A percentile compares a stretch with the other conserved stretches of the same genome.
Evolutionary conservation across 2,113 vertebrate species (phyloP).

Genomic region (Mus pahari): DNA sequence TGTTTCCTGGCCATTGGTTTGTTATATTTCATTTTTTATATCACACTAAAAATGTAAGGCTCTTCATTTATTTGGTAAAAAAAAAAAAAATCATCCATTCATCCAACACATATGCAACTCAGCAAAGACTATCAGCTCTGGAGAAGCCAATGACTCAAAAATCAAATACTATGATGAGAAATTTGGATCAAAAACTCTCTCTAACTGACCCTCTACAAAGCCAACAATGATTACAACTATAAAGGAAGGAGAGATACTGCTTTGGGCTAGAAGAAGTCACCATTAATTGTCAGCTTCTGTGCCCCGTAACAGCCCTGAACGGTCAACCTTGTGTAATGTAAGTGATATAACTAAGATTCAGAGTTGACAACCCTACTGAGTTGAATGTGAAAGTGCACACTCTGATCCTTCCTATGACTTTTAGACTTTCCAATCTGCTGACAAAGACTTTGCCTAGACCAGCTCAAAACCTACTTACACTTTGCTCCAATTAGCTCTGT

Average conservation of each 20-base stretch:
- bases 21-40: slow-evolving; percentile 20
- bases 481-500: slow-evolving; percentile 17
- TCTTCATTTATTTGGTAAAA: slow-evolving; percentile 32
- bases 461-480: background rate
- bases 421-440: slow-evolving; percentile 66
- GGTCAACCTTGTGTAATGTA: slow-evolving; percentile 29
- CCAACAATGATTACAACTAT: slow-evolving; percentile 61
- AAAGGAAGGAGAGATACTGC: slow-evolving; percentile 35
- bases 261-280: slow-evolving; percentile 56
- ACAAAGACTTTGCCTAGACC: slow-evolving; percentile 64
- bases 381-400: slow-evolving; percentile 70
- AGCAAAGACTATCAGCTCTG: slow-evolving; percentile 20
- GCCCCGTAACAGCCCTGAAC: slow-evolving; percentile 60
- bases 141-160: slow-evolving; percentile 47
- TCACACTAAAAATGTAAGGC: background rate
- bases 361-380: slow-evolving; percentile 60
- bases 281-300: slow-evolving; percentile 69
- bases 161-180: slow-evolving; percentile 35
- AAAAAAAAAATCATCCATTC: background rate
- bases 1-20: background rate
- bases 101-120: background rate
- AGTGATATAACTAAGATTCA: slow-evolving; percentile 68
- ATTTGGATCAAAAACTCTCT: slow-evolving; percentile 58
- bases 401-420: slow-evolving; percentile 54
- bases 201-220: slow-evolving; percentile 59